Evolutionary conservation across 2,888 invertebrate species (phyloP), one percentile per base, ranked within the genome.

Genomic region (Macrosiphum euphorbiae): DNA sequence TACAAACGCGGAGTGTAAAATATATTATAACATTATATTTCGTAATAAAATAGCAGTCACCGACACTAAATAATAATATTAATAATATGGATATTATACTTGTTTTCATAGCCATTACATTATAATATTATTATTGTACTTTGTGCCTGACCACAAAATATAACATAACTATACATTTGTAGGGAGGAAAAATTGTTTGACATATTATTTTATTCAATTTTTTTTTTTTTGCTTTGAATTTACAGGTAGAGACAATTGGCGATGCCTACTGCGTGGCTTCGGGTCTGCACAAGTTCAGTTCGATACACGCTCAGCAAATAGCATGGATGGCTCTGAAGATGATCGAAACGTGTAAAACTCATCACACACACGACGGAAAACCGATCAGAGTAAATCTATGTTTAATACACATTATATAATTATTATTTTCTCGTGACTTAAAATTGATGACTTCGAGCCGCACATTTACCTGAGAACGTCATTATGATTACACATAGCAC

Each of bases 211-310:
- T 47, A 28, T 47, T 86, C 5, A 26, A 55, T 50, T n/a, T 87
- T 41, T 41, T 88, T 13, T 44, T 47, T n/a, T 61, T 67, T 50
- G 26, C 41, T 88, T 92, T 86, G 10, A 20, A 78, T 35, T 20
- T 78, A 78, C 95, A 98, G 98, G 98, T 99, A 95, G 99, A 99
- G 96, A 99, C 99, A 13, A 99, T 99, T 95, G 99, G 99, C 0
- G 99, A 99, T 96, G 99, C 99, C 0, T 99, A 99, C 95, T 99
- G 99, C 95, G 99, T 99, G 11, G 99, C 99, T 0, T 98, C 98
- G 94, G 99, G 99, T 0, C 96, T 99, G 16, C 99, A 99, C 96
- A 97, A 98, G 95, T 97, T 97, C 95, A 98, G 98, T 91, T 97
- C 97, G 84, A 98, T 98, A 94, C 99, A 99, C 96, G 99, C 99